Evolutionary conservation across 2,888 invertebrate species (phyloP).

Genomic region (Diachrysia chrysitis): DNA sequence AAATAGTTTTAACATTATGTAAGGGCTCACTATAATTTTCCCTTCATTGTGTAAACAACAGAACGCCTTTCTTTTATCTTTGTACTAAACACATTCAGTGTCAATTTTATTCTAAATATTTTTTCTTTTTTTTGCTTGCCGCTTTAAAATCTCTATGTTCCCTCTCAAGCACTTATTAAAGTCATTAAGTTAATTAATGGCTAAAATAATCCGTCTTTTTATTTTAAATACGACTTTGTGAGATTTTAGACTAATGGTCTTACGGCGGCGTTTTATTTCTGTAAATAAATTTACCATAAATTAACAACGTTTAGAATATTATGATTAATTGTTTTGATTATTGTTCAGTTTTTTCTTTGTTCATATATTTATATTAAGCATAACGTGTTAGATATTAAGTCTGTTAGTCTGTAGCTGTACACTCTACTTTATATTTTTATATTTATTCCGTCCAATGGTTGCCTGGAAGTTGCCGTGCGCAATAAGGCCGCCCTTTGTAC

Average conservation of each 20-base stretch:
- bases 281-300: conserved; percentile 6
- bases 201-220: conserved; percentile 47
- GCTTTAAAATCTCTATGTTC: conserved; percentile 11
- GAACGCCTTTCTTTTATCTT: conserved; percentile 14
- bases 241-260: conserved; percentile 21
- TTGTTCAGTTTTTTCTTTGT: too few species aligned
- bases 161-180: conserved; percentile 41
- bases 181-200: conserved; percentile 56
- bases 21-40: conserved; percentile 27
- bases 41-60: conserved; percentile 22
- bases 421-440: too few species aligned
- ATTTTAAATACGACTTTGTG: conserved; percentile 29
- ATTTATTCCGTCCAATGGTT: too few species aligned
- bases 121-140: conserved; percentile 37
- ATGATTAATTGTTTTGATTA: too few species aligned
- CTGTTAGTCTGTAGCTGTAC: too few species aligned
- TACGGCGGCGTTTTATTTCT: conserved; percentile 11
- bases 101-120: conserved; percentile 34
- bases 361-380: too few species aligned
- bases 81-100: conserved; percentile 22
- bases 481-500: too few species aligned
- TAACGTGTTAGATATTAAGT: too few species aligned
- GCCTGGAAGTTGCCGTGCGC: too few species aligned
- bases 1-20: conserved; percentile 20
- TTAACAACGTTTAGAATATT: neutral